phyloP scores from a whole-genome alignment of 2,888 invertebrate species.

The Ditula angustiorana region DNA sequence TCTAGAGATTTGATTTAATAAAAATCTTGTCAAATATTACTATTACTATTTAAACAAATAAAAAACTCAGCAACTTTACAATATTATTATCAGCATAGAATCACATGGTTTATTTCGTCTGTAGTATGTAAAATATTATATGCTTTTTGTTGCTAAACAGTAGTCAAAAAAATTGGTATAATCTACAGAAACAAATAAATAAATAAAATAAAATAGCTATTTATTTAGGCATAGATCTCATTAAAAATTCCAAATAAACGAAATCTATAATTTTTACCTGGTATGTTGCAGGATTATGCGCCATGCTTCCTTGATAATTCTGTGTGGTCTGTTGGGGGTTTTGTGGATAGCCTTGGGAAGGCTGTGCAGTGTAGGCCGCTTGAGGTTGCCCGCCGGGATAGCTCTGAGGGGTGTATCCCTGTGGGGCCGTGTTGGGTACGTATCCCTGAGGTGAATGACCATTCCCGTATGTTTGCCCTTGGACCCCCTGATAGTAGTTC shows the following conservation, averaged over 20 bases:
- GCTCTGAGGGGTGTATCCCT: constrained; percentile 75
- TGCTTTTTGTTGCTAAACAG: too few relatives aligned
- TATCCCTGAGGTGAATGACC: constrained; percentile 80
- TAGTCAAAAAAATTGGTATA: too few relatives aligned
- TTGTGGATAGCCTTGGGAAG: constrained; percentile 72
- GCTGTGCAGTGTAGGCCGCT: constrained; percentile 64
- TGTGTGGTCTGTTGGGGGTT: constrained; percentile 78
- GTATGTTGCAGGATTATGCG: constrained; percentile 81
- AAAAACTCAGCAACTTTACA: too few relatives aligned
- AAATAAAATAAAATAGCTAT: too few relatives aligned
- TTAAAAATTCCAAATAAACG: background rate
- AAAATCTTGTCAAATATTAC: too few relatives aligned
- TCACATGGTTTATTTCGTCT: too few relatives aligned
- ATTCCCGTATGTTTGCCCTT: constrained; percentile 79
- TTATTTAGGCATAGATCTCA: background rate
- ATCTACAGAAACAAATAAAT: too few relatives aligned
- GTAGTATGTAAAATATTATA: too few relatives aligned
- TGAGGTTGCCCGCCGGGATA: constrained; percentile 70
- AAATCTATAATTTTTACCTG: constrained; percentile 66
- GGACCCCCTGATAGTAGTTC: constrained; percentile 66
- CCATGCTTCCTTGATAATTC: constrained; percentile 74
- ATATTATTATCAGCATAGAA: too few relatives aligned
- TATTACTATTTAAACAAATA: too few relatives aligned
- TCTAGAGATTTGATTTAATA: too few relatives aligned
- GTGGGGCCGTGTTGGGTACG: constrained; percentile 69